Evolutionary conservation across 2,113 vertebrate species (phyloP).

Genomic region (Anarrhichthys ocellatus): DNA sequence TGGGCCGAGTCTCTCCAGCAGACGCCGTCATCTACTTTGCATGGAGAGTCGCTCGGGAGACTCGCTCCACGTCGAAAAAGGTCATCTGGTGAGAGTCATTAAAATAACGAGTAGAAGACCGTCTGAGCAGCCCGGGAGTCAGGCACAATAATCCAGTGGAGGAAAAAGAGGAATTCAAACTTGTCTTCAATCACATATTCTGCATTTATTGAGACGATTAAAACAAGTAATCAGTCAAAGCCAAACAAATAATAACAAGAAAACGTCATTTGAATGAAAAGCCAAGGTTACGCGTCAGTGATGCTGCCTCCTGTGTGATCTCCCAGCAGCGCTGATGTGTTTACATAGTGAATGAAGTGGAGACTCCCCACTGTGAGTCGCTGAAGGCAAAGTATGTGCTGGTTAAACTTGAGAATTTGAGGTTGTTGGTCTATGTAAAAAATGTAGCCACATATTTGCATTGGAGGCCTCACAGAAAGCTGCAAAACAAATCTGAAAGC

Average conservation of each 20-base stretch:
- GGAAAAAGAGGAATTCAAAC: neutral
- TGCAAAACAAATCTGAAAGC: constrained; percentile 7
- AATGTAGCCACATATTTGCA: constrained; percentile 13
- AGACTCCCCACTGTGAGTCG: constrained; percentile 7
- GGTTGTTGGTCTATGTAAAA: constrained; percentile 56
- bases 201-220: neutral
- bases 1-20: constrained; percentile 19
- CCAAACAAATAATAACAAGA: neutral
- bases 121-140: constrained; percentile 5
- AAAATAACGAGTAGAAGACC: constrained; percentile 19
- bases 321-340: constrained; percentile 11
- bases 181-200: neutral
- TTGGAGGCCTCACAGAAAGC: constrained; percentile 40
- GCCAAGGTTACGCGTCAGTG: neutral
- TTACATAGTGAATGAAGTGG: constrained; percentile 16
- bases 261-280: constrained; percentile 4
- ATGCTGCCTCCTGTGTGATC: neutral
- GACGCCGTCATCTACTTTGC: constrained; percentile 14
- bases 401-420: constrained; percentile 30
- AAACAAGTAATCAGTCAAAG: constrained; percentile 16
- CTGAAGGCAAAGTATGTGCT: constrained; percentile 5
- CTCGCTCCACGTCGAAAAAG: constrained; percentile 14
- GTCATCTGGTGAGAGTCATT: constrained; percentile 50
- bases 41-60: constrained; percentile 8
- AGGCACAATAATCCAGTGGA: neutral